Percentiles rank a stretch among this genome's conserved stretches.
Conservation (phyloP, 2,888 invertebrate genomes). For the Chrysodeixis includens region DNA sequence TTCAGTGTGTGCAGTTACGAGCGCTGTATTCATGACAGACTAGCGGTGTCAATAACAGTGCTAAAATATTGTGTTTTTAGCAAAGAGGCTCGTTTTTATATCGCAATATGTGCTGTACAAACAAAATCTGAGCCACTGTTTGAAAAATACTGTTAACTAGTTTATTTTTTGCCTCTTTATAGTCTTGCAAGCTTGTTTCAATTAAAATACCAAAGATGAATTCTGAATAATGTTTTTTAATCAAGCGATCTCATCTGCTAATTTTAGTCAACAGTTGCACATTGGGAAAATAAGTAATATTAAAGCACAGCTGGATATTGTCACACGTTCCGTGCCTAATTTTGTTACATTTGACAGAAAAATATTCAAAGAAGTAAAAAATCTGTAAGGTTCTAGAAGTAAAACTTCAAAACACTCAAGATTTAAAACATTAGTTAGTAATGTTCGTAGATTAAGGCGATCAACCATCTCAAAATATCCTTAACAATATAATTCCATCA, state of each 20-base stretch:
- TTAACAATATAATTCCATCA: not conserved
- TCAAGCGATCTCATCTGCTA: too few relatives aligned
- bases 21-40: slow-evolving; percentile 1
- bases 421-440: not conserved
- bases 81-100: not conserved
- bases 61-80: not conserved
- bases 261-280: too few relatives aligned
- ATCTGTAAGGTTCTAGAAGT: too few relatives aligned
- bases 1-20: not conserved
- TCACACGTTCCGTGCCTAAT: too few relatives aligned
- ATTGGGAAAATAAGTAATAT: too few relatives aligned
- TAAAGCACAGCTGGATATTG: too few relatives aligned
- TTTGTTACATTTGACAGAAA: too few relatives aligned
- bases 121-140: not conserved
- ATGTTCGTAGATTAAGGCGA: not conserved
- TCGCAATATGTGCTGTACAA: not conserved
- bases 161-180: not conserved
- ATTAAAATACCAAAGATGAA: too few relatives aligned
- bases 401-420: too few relatives aligned
- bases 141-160: not conserved
- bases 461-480: not conserved
- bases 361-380: too few relatives aligned
- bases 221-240: too few relatives aligned
- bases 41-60: slow-evolving; percentile 1
- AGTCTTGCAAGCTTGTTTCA: too few relatives aligned